Percentiles rank a stretch among this genome's conserved stretches.
These are phyloP conservation scores for Agrilus mali DNA, from an alignment of 2,888 invertebrate species.

Conservation along the genomic window DNA sequence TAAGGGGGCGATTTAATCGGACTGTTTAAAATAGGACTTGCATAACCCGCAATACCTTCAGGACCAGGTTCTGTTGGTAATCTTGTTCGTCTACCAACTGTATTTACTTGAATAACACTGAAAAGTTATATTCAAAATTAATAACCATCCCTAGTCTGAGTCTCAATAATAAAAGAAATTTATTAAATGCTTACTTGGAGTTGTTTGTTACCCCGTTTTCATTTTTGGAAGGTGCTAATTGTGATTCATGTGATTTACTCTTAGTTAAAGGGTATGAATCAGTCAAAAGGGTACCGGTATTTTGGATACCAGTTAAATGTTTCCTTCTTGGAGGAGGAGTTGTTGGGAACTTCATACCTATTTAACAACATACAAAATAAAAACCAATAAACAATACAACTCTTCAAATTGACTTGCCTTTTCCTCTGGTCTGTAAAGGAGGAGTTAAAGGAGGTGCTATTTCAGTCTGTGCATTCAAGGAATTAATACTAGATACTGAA, in stretches of 20 bases:
- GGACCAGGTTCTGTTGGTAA: slow-evolving; percentile 49
- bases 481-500: slow-evolving; percentile 39
- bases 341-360: slow-evolving; percentile 61
- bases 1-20: slow-evolving; percentile 49
- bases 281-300: slow-evolving; percentile 31
- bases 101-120: slow-evolving; percentile 17
- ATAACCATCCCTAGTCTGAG: neutral
- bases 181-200: slow-evolving; percentile 23
- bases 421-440: slow-evolving; percentile 28
- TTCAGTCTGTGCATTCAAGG: slow-evolving; percentile 32
- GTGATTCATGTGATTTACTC: slow-evolving; percentile 87
- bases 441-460: slow-evolving; percentile 27
- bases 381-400: slow-evolving; percentile 1
- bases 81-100: slow-evolving; percentile 35
- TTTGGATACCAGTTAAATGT: slow-evolving; percentile 38
- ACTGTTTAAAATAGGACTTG: slow-evolving; percentile 39
- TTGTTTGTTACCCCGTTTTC: slow-evolving; percentile 35
- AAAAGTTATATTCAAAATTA: neutral
- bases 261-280: slow-evolving; percentile 62
- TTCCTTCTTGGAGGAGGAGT: slow-evolving; percentile 70
- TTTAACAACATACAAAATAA: slow-evolving; percentile 2
- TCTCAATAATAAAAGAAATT: neutral
- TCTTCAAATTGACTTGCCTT: slow-evolving; percentile 25
- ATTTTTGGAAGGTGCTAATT: slow-evolving; percentile 56
- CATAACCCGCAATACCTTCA: slow-evolving; percentile 33